phyloP scores from a whole-genome alignment of 64 coral and sea anemone species.

The Stylophora pistillata region DNA sequence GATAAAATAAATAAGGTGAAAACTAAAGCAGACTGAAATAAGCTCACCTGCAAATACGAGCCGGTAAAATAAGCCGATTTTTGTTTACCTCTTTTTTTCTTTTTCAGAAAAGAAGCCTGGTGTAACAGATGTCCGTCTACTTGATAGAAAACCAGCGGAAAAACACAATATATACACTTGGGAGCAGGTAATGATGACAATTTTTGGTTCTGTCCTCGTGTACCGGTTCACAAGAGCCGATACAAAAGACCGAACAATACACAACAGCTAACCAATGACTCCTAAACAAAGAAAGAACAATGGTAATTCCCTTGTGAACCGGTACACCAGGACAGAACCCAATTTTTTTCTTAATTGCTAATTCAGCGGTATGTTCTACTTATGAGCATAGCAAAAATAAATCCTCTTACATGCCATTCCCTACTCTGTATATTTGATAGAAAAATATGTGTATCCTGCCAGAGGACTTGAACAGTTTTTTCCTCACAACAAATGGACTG shows the following conservation, averaged over 20 bases:
- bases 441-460: slow-evolving; percentile 93
- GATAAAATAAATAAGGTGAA: background rate
- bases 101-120: slow-evolving; percentile 88
- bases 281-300: too few relatives aligned
- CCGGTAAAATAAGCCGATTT: too few relatives aligned
- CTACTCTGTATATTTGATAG: slow-evolving; percentile 37
- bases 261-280: too few relatives aligned
- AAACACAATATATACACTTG: slow-evolving; percentile 72
- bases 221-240: too few relatives aligned
- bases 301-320: too few relatives aligned
- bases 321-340: too few relatives aligned
- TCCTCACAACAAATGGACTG: slow-evolving; percentile 94
- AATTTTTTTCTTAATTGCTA: too few relatives aligned
- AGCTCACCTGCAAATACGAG: background rate
- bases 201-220: too few relatives aligned
- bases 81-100: background rate
- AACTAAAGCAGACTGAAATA: background rate
- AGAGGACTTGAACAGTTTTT: slow-evolving; percentile 87
- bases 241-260: too few relatives aligned
- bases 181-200: slow-evolving; percentile 72
- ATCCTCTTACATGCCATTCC: background rate
- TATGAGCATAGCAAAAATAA: background rate
- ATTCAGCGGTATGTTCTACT: background rate
- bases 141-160: slow-evolving; percentile 88
- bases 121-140: slow-evolving; percentile 90